These are phyloP conservation scores for Zingel zingel DNA, from an alignment of 2,113 vertebrate genomes.

Conservation along the genomic window DNA sequence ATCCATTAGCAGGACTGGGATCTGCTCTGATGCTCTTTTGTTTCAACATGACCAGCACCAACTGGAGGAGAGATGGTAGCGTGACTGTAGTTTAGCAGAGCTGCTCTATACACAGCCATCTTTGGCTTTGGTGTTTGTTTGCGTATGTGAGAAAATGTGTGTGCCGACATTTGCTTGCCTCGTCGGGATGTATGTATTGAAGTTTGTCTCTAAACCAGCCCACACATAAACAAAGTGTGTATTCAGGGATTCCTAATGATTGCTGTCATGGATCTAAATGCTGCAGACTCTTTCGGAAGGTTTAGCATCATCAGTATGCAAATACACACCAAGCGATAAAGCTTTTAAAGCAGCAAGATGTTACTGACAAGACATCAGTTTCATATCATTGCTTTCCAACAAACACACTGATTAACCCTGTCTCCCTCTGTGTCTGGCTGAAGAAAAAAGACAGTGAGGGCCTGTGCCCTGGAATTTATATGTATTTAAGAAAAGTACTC, in stretches of 20 bases:
- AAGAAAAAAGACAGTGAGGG: slow-evolving; percentile 28
- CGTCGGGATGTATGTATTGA: not conserved
- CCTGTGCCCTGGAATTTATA: slow-evolving; percentile 28
- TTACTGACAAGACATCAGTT: slow-evolving; percentile 32
- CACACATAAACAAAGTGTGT: slow-evolving; percentile 34
- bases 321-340: slow-evolving; percentile 35
- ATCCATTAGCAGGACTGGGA: not conserved
- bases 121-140: slow-evolving; percentile 19
- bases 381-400: slow-evolving; percentile 27
- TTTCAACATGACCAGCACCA: slow-evolving; percentile 26
- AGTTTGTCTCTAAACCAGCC: slow-evolving; percentile 3
- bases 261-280: slow-evolving; percentile 26
- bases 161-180: slow-evolving; percentile 5
- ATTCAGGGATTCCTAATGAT: slow-evolving; percentile 26
- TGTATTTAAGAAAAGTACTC: slow-evolving; percentile 30
- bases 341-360: slow-evolving; percentile 28
- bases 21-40: not conserved
- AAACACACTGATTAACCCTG: slow-evolving; percentile 42
- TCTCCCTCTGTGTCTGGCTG: slow-evolving; percentile 14
- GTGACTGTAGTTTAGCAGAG: slow-evolving; percentile 13
- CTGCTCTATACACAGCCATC: slow-evolving; percentile 17
- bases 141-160: slow-evolving; percentile 19
- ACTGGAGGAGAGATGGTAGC: slow-evolving; percentile 43
- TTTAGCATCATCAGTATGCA: slow-evolving; percentile 34
- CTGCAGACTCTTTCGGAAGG: slow-evolving; percentile 23